A percentile compares a stretch with the other conserved stretches of the same genome.
Conservation (phyloP, 2,797 vertebrate species). For the Bradypodion ventrale region DNA sequence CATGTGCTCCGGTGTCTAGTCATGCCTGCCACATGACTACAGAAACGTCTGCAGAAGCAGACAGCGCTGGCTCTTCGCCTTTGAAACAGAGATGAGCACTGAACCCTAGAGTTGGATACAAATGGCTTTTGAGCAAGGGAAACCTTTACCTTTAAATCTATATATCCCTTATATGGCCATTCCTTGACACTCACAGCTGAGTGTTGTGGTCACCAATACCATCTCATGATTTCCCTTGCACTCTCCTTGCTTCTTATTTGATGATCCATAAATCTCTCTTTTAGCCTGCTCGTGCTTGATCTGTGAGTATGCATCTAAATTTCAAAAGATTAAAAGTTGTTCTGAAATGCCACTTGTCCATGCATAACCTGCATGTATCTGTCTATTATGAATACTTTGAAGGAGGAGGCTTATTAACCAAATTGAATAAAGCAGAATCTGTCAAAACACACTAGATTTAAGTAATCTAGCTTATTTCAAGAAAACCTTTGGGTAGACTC, state of each 20-base stretch:
- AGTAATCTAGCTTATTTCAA: slow-evolving; percentile 23
- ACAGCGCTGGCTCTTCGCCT: too few relatives aligned
- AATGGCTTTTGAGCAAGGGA: too few relatives aligned
- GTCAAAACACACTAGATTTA: background rate
- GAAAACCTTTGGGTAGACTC: background rate
- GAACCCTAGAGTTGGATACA: too few relatives aligned
- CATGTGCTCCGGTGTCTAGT: too few relatives aligned
- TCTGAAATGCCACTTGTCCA: background rate
- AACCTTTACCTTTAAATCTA: too few relatives aligned
- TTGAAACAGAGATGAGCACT: too few relatives aligned
- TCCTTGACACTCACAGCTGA: too few relatives aligned
- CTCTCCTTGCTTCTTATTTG: background rate
- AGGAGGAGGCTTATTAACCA: background rate
- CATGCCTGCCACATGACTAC: too few relatives aligned
- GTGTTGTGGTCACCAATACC: too few relatives aligned
- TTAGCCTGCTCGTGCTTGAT: background rate
- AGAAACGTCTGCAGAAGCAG: too few relatives aligned
- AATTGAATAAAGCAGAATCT: background rate
- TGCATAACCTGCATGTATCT: background rate
- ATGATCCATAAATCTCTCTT: background rate
- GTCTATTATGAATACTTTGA: background rate
- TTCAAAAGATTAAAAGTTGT: background rate
- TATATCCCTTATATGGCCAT: too few relatives aligned
- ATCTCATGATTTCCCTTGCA: background rate
- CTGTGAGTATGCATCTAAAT: background rate